phyloP scores from a whole-genome alignment of 2,113 vertebrate genomes.

The Indicator indicator region DNA sequence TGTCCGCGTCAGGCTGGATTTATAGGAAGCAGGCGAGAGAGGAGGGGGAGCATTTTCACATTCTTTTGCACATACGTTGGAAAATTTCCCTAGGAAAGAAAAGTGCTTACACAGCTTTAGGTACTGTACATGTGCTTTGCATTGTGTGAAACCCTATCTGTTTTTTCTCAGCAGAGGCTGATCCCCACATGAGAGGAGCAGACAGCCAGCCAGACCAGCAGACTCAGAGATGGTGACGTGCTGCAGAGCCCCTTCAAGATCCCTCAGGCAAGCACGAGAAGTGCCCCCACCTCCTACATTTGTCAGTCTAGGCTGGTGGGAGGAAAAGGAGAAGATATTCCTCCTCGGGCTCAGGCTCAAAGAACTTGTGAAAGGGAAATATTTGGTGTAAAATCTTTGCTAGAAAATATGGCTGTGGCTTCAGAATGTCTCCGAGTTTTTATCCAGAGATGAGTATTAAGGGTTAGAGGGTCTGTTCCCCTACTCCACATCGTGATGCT shows the following conservation, averaged over 20 bases:
- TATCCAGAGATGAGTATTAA: neutral
- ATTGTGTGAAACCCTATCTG: constrained; percentile 65
- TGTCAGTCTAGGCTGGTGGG: neutral
- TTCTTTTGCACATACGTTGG: neutral
- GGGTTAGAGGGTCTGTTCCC: neutral
- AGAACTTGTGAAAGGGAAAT: neutral
- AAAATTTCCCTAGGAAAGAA: constrained; percentile 47
- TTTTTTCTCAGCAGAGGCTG: constrained; percentile 37
- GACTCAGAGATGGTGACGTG: neutral
- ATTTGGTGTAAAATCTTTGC: neutral
- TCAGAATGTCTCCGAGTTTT: neutral
- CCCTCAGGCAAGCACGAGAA: neutral
- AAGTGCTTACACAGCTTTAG: constrained; percentile 46
- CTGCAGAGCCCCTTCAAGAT: neutral
- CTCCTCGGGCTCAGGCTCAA: neutral
- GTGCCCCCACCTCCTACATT: neutral
- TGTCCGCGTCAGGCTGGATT: neutral
- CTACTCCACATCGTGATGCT: neutral
- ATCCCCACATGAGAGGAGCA: neutral
- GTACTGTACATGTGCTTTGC: constrained; percentile 60
- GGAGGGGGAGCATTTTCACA: constrained; percentile 14
- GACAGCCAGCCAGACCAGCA: neutral
- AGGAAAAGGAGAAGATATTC: neutral
- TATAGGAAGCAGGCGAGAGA: neutral
- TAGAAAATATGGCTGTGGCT: neutral